Base-by-base conservation (phyloP, 1,140 invertebrate species). In the Danaus plexippus region DNA sequence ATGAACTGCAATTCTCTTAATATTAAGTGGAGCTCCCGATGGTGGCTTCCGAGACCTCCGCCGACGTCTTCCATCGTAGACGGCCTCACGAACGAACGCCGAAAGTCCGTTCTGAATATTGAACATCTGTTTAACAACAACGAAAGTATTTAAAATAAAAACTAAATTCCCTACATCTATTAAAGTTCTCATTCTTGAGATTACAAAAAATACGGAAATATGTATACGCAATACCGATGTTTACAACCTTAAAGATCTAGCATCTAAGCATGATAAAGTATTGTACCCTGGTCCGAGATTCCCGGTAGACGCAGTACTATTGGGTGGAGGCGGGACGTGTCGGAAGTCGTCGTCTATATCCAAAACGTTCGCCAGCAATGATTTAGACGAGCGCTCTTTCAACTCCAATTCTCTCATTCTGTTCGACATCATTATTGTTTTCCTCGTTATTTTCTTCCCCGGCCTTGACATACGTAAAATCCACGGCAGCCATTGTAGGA, bases 401-500 rank as follows among this genome's bases (percentile, higher is more conserved):
- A 97, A 88, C 84, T 97, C 96, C 71, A 97, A 85, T 75, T 97
- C 95, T 67, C 94, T 92, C 93, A 96, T 95, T 67, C 94, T 90
- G 86, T 94, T 95, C 77, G 91, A 93, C 92, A 94, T 92, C 87
- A 94, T 90, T 71, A 97, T 95, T 58, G 93, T 95, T 87, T 97
- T 96, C 59, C 94, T 89, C 47, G 95, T 97, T 73, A 97, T 96
- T 85, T 97, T 97, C 89, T 95, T 95, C 43, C 96, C 95, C 15
- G 97, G 98, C 71, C 97, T 91, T 73, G 92, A 92, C 96, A 98
- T 98, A 50, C 96, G 90, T 61, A 99, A 89, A 52, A 98, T 91
- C 93, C 95, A 98, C 48, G 98, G 97, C 73, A 99, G 89, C 96
- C 97, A 99, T 90, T 97, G 95, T 64, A 98, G 91, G 84, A 99